phyloP scores from a whole-genome alignment of 2,888 invertebrate species.

The Nephrotoma appendiculata region DNA sequence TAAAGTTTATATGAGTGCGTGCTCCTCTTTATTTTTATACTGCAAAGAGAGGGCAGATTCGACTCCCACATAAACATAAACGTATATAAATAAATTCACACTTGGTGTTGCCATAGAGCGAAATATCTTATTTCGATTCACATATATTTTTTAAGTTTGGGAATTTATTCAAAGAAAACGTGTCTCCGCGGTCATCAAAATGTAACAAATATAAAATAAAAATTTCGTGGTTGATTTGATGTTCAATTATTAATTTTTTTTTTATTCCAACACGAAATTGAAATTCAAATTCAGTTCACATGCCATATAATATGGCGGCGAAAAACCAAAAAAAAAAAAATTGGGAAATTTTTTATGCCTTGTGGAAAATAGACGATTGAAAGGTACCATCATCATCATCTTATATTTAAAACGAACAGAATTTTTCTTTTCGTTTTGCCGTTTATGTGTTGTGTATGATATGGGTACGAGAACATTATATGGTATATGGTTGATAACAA shows the following conservation, averaged over 20 bases:
- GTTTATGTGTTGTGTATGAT: background rate
- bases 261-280: background rate
- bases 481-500: background rate
- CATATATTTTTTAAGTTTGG: background rate
- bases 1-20: background rate
- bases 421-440: background rate
- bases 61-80: background rate
- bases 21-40: background rate
- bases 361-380: background rate
- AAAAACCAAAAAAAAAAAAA: background rate
- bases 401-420: background rate
- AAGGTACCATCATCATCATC: background rate
- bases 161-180: slow-evolving; percentile 9
- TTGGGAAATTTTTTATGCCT: background rate
- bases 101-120: background rate
- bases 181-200: slow-evolving; percentile 9
- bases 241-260: slow-evolving; percentile 7
- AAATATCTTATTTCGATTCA: background rate
- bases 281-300: slow-evolving; percentile 9
- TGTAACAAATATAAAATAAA: background rate
- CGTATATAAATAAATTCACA: background rate
- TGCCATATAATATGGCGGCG: background rate
- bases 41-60: background rate
- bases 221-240: slow-evolving; percentile 8
- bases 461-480: background rate